Conservation (phyloP, 2,888 invertebrate genomes). For the Electrophaes corylata region DNA sequence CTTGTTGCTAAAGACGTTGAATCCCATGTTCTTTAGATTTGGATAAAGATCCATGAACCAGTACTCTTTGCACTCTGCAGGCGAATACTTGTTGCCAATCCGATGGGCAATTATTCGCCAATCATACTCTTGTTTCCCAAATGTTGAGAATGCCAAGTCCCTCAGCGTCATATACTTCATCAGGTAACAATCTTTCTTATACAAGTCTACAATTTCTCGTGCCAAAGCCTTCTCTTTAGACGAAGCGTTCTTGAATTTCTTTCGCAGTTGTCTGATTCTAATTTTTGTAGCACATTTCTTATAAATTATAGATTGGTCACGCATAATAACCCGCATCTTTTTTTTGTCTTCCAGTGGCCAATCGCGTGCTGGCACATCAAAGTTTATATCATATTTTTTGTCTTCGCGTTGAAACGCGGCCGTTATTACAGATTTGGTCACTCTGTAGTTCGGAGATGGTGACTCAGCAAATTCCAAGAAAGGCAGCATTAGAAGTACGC, state of each 20-base stretch:
- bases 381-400: slow-evolving; percentile 7
- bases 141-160: slow-evolving; percentile 19
- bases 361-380: slow-evolving; percentile 1
- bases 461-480: background rate
- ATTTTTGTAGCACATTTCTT: slow-evolving; percentile 1
- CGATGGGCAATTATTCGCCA: slow-evolving; percentile 11
- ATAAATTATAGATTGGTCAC: background rate
- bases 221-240: background rate
- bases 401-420: slow-evolving; percentile 14
- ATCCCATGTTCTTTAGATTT: slow-evolving; percentile 10
- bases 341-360: slow-evolving; percentile 13
- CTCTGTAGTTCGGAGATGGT: background rate
- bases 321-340: slow-evolving; percentile 16
- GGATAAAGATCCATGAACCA: slow-evolving; percentile 25
- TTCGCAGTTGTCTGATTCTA: background rate
- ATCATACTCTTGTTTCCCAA: slow-evolving; percentile 6
- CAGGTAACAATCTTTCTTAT: slow-evolving; percentile 15
- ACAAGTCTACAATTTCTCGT: slow-evolving; percentile 8
- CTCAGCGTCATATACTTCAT: slow-evolving; percentile 6
- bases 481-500: background rate
- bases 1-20: slow-evolving; percentile 7
- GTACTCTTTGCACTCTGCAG: slow-evolving; percentile 20
- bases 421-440: background rate
- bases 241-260: background rate
- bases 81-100: slow-evolving; percentile 3